phyloP scores from a whole-genome alignment of 1,140 invertebrate genomes.

The Saccostrea echinata region DNA sequence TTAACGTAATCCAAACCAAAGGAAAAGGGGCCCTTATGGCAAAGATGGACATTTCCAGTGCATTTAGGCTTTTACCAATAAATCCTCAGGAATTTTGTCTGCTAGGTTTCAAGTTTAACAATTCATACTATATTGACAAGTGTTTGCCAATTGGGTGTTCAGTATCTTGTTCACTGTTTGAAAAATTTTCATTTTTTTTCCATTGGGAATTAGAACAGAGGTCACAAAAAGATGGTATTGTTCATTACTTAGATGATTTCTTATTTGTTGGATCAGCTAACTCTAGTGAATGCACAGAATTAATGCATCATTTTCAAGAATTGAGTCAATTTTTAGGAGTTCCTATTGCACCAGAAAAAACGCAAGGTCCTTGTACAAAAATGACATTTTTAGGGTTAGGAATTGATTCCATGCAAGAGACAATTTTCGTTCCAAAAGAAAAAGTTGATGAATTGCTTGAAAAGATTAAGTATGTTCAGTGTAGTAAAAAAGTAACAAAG shows the following conservation, averaged over 20 bases:
- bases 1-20: constrained; percentile 27
- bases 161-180: constrained; percentile 37
- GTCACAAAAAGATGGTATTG: not conserved
- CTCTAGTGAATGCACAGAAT: not conserved
- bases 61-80: constrained; percentile 39
- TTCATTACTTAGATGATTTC: constrained; percentile 18
- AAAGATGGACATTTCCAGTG: not conserved
- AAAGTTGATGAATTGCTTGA: no score
- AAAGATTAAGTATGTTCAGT: no score
- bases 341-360: constrained; percentile 31
- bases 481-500: no score
- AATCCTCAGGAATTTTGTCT: constrained; percentile 19
- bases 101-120: constrained; percentile 2
- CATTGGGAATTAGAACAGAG: not conserved
- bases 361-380: not conserved
- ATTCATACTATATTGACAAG: not conserved
- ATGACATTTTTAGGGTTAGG: not conserved
- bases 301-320: not conserved
- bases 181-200: constrained; percentile 30
- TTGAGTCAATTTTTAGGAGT: not conserved
- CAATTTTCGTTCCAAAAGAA: no score
- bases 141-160: constrained; percentile 43
- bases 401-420: constrained; percentile 27
- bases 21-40: constrained; percentile 16
- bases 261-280: constrained; percentile 23